These are phyloP conservation scores for Leptonema lineaticorne DNA, from an alignment of 1,140 invertebrate species.

Conservation along the genomic window DNA sequence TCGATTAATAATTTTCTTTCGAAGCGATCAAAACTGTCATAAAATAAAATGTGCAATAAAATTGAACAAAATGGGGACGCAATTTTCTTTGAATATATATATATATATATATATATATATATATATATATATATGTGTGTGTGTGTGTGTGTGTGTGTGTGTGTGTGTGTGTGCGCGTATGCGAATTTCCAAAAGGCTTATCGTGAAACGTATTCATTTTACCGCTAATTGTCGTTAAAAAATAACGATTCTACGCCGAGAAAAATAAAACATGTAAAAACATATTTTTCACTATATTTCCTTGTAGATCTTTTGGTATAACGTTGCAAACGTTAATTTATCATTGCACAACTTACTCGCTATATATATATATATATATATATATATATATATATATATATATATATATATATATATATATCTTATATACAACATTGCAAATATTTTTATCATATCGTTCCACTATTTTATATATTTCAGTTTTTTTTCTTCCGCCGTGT, in stretches of 20 bases:
- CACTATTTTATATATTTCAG: too few relatives aligned
- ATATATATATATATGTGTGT: too few relatives aligned
- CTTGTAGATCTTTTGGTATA: not conserved
- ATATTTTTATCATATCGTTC: constrained; percentile 3
- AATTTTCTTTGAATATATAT: constrained; percentile 2
- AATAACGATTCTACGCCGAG: not conserved
- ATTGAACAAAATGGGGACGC: not conserved
- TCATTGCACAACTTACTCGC: not conserved
- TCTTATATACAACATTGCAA: constrained; percentile 4
- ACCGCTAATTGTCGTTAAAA: not conserved
- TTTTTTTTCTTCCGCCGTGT: not conserved
- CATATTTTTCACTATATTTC: too few relatives aligned
- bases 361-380: not conserved
- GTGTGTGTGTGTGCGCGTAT: too few relatives aligned
- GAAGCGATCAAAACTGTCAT: constrained; percentile 4
- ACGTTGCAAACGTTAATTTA: not conserved
- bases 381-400: too few relatives aligned
- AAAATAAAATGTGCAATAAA: constrained; percentile 14
- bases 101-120: too few relatives aligned
- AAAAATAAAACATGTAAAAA: too few relatives aligned
- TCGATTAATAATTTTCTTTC: not conserved
- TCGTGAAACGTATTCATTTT: not conserved
- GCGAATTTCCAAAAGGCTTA: too few relatives aligned
- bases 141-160: too few relatives aligned
- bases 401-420: not conserved